Percentiles rank a stretch among this genome's conserved stretches.
Conservation (phyloP, 2,797 vertebrate species). For the Vireo griseus region DNA sequence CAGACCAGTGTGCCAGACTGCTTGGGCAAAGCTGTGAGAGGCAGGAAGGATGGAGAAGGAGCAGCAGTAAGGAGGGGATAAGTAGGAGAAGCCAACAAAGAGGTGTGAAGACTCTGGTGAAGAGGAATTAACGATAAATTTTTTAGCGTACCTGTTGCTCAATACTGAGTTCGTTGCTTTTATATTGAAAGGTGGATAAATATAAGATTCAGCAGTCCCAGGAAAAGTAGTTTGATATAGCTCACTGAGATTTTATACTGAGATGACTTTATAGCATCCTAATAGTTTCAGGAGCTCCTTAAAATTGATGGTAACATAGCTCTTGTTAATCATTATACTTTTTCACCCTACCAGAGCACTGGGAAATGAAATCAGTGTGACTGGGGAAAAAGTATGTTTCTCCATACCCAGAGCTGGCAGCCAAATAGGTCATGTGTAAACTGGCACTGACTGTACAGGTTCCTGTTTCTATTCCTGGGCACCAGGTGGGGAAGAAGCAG, state of each 20-base stretch:
- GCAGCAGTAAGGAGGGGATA: not conserved
- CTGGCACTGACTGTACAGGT: not conserved
- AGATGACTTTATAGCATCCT: not conserved
- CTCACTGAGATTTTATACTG: not conserved
- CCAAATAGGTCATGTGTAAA: not conserved
- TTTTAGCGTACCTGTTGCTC: not conserved
- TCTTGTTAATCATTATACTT: not conserved
- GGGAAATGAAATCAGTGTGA: not conserved
- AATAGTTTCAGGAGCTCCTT: not conserved
- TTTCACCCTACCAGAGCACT: not conserved
- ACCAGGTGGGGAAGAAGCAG: not conserved
- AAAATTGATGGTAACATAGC: not conserved
- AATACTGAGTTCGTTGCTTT: not conserved
- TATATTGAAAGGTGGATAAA: not conserved
- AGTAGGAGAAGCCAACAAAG: not conserved
- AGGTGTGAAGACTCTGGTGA: not conserved
- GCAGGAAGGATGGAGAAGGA: not conserved
- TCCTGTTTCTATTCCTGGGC: not conserved
- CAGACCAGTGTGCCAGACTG: not conserved
- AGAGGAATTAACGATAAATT: not conserved
- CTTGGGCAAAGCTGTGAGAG: not conserved
- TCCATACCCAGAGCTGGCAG: not conserved
- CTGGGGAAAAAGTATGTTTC: not conserved
- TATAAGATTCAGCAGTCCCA: not conserved
- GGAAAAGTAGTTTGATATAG: not conserved